Evolutionary conservation across 2,888 invertebrate genomes (phyloP), one percentile per base, ranked within the genome.

Genomic region (Vesta saturnalis): DNA sequence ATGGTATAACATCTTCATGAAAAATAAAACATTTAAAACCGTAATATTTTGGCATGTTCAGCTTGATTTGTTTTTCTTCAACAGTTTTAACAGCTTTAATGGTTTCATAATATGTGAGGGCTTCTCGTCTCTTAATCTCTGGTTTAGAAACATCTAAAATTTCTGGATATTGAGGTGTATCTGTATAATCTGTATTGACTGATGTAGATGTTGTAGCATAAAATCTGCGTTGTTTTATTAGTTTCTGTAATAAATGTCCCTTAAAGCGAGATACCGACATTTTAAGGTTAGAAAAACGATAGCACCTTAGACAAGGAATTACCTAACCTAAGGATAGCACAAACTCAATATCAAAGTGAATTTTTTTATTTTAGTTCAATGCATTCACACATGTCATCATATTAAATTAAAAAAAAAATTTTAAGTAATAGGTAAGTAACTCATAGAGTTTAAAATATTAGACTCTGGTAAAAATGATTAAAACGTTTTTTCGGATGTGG

Each of bases 41-140:
- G 81, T 93, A 95, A 81, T 91, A 94, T 57, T 88, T 87, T 0
- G 93, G 93, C 89, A 94, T 91, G 81, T 95, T 95, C 19, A 95
- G 78, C 75, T 92, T 93, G 60, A 94, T 89, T 76, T 94, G 87
- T 79, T 96, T 96, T 81, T 94, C 94, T 84, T 96, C 95, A 0
- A 94, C 88, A 0, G 94, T 94, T 64, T 89, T 86, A 10, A 92
- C 77, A 0, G 85, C 81, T 79, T 87, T 87, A 12, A 95, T 88
- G 78, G 88, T 86, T 14, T 90, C 85, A 76, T 90, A 84, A 71
- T 86, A 79, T 0, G 85, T 82, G 60, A 77, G 72, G 46, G 75
- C 77, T 64, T 84, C 80, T 49, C 89, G 86, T 75, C 83, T 81
- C 66, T 85, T 84, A 67, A 79, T 85, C 5, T 86, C 89, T 75